phyloP scores from a whole-genome alignment of 2,797 vertebrate genomes.

The Ctenopoma kingsleyae region DNA sequence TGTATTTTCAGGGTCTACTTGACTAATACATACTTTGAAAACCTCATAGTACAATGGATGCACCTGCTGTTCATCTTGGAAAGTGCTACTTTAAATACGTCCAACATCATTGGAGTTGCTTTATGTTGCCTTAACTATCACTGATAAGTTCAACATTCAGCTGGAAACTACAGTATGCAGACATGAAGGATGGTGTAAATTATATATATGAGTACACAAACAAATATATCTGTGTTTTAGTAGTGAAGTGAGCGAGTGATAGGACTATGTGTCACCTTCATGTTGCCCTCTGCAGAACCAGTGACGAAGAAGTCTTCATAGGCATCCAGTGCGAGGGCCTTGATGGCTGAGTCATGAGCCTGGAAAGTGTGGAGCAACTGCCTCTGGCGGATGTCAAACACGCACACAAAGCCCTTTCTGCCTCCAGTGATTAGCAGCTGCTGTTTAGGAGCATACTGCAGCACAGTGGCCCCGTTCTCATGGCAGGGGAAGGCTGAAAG shows the following conservation, averaged over 20 bases:
- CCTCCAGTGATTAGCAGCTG: slow-evolving; percentile 96
- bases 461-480: slow-evolving; percentile 95
- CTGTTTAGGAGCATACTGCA: slow-evolving; percentile 95
- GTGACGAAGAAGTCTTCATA: slow-evolving; percentile 96
- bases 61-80: no score
- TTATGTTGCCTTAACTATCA: not conserved
- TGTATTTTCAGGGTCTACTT: no score
- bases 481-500: slow-evolving; percentile 94
- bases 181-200: no score
- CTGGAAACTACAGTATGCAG: not conserved
- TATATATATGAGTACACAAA: not conserved
- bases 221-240: not conserved
- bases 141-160: no score
- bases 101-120: not conserved
- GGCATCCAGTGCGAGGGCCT: slow-evolving; percentile 92
- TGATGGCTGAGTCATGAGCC: slow-evolving; percentile 96
- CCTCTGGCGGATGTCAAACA: slow-evolving; percentile 97
- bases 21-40: not conserved
- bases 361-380: slow-evolving; percentile 96
- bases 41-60: not conserved
- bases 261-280: slow-evolving; percentile 88
- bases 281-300: slow-evolving; percentile 97
- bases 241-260: slow-evolving; percentile 10
- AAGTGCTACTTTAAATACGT: not conserved
- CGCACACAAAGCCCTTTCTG: slow-evolving; percentile 92